These are phyloP conservation scores for Zosterops pallidus DNA, from an alignment of 2,113 vertebrate species.

Conservation along the genomic window DNA sequence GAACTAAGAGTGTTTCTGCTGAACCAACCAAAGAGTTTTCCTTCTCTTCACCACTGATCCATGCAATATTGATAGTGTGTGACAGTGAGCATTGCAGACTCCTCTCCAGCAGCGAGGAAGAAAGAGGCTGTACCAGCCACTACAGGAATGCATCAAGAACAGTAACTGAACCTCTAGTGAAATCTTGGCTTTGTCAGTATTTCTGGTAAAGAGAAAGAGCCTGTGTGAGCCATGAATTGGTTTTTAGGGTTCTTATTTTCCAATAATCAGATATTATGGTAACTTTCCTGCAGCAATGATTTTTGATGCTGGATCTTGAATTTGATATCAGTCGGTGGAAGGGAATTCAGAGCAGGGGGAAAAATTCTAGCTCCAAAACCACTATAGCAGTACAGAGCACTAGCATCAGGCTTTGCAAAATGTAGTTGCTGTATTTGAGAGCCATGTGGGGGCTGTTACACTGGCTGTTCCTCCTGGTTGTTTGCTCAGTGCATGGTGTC, in stretches of 20 bases:
- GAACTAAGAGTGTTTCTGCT: not conserved
- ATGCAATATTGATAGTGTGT: not conserved
- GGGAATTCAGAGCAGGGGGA: not conserved
- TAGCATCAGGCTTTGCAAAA: not conserved
- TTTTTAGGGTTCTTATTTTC: not conserved
- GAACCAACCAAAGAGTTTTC: not conserved
- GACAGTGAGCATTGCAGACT: not conserved
- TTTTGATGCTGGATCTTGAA: not conserved
- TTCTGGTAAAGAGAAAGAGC: not conserved
- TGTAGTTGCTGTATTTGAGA: not conserved
- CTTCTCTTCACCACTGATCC: not conserved
- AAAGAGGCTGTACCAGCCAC: not conserved
- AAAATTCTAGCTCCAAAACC: not conserved
- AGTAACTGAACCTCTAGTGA: not conserved
- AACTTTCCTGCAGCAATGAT: not conserved
- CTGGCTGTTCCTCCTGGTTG: not conserved
- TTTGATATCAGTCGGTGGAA: not conserved
- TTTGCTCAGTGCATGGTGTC: fast-evolving
- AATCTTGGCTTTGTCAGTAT: not conserved
- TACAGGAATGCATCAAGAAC: not conserved
- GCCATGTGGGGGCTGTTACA: not conserved
- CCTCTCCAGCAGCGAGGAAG: not conserved
- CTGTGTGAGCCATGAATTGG: not conserved
- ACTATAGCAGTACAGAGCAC: fast-evolving
- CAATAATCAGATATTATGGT: not conserved